Percentiles rank a stretch among this genome's conserved stretches.
Evolutionary conservation across 1,140 invertebrate species (phyloP).

Genomic region (Theocolax elegans): DNA sequence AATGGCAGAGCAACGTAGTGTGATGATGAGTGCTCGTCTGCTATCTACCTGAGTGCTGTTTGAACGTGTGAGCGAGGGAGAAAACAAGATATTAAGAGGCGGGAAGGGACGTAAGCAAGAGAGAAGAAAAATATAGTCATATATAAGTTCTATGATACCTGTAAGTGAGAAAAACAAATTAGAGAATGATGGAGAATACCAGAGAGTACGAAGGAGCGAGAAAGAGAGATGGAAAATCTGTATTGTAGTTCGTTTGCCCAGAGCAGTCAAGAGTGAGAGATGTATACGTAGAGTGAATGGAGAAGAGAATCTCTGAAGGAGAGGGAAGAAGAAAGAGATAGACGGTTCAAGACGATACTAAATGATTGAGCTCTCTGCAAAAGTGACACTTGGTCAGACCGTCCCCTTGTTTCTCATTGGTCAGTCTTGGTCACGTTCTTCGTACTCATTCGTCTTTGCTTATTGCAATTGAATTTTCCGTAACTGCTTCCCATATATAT

Average conservation of each 20-base stretch:
- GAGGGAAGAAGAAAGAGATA: not conserved
- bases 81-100: not conserved
- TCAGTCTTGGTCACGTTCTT: not conserved
- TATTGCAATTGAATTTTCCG: not conserved
- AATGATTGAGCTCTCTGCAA: not conserved
- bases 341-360: not conserved
- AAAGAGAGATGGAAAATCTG: not conserved
- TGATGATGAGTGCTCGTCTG: slow-evolving; percentile 20
- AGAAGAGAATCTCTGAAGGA: not conserved
- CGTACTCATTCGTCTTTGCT: not conserved
- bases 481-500: too few species aligned
- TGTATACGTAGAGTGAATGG: not conserved
- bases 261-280: too few species aligned
- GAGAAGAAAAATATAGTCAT: not conserved
- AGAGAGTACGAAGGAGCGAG: not conserved
- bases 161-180: slow-evolving; percentile 9
- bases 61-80: not conserved
- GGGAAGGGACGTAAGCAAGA: not conserved
- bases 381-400: slow-evolving; percentile 36
- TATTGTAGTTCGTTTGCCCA: too few species aligned
- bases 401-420: slow-evolving; percentile 47
- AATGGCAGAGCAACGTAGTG: slow-evolving; percentile 25
- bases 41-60: slow-evolving; percentile 2
- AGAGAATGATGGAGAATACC: too few species aligned
- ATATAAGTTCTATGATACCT: not conserved